A percentile compares a stretch with the other conserved stretches of the same genome.
Evolutionary conservation across 2,797 vertebrate genomes (phyloP).

Genomic region (Gadopsis marmoratus): DNA sequence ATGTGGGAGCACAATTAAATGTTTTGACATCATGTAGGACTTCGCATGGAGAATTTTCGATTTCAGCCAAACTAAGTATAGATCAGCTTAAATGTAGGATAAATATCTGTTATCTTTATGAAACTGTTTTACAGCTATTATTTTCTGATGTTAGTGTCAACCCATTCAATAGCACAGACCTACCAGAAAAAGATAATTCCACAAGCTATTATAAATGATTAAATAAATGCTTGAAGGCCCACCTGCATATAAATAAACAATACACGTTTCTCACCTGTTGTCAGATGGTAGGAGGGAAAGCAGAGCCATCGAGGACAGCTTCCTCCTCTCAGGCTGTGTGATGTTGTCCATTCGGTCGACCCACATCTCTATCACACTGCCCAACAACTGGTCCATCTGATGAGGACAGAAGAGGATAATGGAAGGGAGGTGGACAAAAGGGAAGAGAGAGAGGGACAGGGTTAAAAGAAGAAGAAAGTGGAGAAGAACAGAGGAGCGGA

Average conservation of each 20-base stretch:
- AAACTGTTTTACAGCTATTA: neutral
- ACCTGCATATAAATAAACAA: slow-evolving; percentile 36
- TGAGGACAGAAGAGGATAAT: slow-evolving; percentile 4
- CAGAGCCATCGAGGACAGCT: slow-evolving; percentile 95
- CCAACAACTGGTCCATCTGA: slow-evolving; percentile 93
- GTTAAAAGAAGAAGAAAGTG: neutral
- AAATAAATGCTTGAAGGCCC: slow-evolving; percentile 18
- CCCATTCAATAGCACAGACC: neutral
- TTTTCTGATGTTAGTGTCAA: neutral
- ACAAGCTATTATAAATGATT: neutral
- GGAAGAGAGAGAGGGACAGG: neutral
- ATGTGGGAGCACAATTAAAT: neutral
- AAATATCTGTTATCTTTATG: neutral
- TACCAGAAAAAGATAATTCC: neutral
- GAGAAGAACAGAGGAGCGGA: neutral
- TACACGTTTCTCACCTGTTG: slow-evolving; percentile 87
- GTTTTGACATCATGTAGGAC: neutral
- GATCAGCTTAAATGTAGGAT: neutral
- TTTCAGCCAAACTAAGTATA: neutral
- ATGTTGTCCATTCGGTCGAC: slow-evolving; percentile 99
- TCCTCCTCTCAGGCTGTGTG: slow-evolving; percentile 97
- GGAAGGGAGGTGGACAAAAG: neutral
- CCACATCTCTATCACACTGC: slow-evolving; percentile 97
- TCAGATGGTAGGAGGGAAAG: slow-evolving; percentile 94
- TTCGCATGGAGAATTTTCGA: neutral